Percentiles rank a stretch among this genome's conserved stretches.
These are phyloP conservation scores for Drosophila bipectinata DNA, from an alignment of 1,140 invertebrate genomes.

Conservation along the genomic window DNA sequence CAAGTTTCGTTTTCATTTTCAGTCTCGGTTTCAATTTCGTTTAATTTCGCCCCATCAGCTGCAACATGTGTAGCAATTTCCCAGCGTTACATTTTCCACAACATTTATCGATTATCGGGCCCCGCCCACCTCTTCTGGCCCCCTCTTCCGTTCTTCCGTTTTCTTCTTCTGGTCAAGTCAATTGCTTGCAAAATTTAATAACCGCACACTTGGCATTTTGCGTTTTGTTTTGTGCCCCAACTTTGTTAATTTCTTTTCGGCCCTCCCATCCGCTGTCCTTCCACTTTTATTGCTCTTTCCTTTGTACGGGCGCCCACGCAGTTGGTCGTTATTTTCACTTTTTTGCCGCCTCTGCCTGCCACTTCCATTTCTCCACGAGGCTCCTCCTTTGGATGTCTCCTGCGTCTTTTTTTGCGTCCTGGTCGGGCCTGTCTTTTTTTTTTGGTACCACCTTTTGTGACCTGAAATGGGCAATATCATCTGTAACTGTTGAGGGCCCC, in stretches of 20 bases:
- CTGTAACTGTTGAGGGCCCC: slow-evolving; percentile 10
- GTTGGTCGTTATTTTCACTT: slow-evolving; percentile 48
- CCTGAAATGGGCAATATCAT: slow-evolving; percentile 43
- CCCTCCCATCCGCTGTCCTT: background rate
- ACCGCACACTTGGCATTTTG: slow-evolving; percentile 53
- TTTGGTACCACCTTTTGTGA: slow-evolving; percentile 25
- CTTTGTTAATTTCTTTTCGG: slow-evolving; percentile 51
- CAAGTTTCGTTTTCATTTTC: slow-evolving; percentile 22
- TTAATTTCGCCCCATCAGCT: slow-evolving; percentile 64
- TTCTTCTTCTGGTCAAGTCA: slow-evolving; percentile 53
- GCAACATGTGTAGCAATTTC: slow-evolving; percentile 67
- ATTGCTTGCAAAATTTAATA: slow-evolving; percentile 77
- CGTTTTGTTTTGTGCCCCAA: slow-evolving; percentile 49
- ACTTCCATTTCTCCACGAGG: slow-evolving; percentile 9
- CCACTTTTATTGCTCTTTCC: slow-evolving; percentile 19
- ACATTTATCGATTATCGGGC: slow-evolving; percentile 76
- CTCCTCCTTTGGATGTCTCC: slow-evolving; percentile 5
- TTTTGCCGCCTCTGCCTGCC: slow-evolving; percentile 20
- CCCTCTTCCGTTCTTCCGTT: slow-evolving; percentile 15
- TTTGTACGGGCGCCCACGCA: slow-evolving; percentile 31
- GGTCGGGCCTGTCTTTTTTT: background rate
- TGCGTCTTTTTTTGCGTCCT: background rate
- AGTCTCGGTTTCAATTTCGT: slow-evolving; percentile 34
- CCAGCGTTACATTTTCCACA: slow-evolving; percentile 68
- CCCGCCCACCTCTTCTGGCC: slow-evolving; percentile 7